phyloP scores from a whole-genome alignment of 2,888 invertebrate species.

The Acanthosoma haemorrhoidale region DNA sequence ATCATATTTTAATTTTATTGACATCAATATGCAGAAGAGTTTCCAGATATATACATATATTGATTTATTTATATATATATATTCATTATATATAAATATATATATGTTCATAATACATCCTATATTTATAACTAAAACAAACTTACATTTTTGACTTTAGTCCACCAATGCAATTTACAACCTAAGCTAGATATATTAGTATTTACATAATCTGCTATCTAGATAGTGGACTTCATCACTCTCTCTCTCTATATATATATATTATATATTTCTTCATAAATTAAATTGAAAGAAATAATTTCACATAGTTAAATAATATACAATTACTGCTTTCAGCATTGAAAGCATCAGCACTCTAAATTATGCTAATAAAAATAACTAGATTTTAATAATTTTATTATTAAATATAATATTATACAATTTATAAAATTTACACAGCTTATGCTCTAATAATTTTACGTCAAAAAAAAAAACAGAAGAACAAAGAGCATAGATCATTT shows the following conservation, averaged over 20 bases:
- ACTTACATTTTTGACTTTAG: neutral
- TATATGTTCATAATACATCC: too few species aligned
- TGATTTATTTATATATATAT: neutral
- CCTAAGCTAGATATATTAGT: neutral
- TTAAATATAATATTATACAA: constrained; percentile 10
- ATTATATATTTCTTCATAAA: neutral
- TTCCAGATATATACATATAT: neutral
- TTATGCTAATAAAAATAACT: constrained; percentile 5
- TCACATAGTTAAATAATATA: neutral
- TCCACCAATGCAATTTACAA: neutral
- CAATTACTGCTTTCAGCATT: neutral
- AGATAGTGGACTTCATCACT: neutral
- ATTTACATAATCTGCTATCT: neutral
- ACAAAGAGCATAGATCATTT: too few species aligned
- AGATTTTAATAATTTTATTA: constrained; percentile 14
- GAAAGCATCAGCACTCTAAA: neutral
- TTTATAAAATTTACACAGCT: constrained; percentile 5
- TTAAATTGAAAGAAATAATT: neutral
- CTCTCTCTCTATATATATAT: neutral
- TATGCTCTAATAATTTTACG: neutral
- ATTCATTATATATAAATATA: too few species aligned
- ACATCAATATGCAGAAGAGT: neutral
- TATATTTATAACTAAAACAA: neutral
- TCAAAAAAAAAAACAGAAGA: neutral
- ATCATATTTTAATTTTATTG: constrained; percentile 12